These are phyloP conservation scores for Karalla daura DNA, from an alignment of 2,797 vertebrate species.

Conservation along the genomic window DNA sequence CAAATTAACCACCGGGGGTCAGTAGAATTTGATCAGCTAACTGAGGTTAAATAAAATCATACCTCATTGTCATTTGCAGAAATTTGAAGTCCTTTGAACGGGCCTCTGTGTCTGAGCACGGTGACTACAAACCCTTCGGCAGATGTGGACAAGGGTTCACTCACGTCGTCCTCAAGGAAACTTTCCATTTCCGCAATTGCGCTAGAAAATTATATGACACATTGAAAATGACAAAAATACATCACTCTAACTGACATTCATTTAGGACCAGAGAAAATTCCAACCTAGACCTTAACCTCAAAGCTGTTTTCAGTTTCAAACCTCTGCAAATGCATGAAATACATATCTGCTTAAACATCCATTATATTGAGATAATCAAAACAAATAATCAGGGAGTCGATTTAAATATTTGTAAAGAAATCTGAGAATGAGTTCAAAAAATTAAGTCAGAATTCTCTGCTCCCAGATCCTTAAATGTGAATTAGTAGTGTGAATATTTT, in stretches of 20 bases:
- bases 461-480: too few relatives aligned
- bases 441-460: too few relatives aligned
- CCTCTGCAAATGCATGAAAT: too few relatives aligned
- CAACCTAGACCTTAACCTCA: too few relatives aligned
- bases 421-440: too few relatives aligned
- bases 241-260: neutral
- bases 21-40: neutral
- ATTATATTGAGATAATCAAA: too few relatives aligned
- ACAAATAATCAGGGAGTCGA: too few relatives aligned
- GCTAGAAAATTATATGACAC: too few relatives aligned
- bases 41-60: neutral
- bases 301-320: neutral
- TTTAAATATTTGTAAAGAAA: too few relatives aligned
- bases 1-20: too few relatives aligned
- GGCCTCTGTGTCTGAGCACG: neutral
- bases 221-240: slow-evolving; percentile 11
- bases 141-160: rapidly evolving
- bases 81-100: slow-evolving; percentile 26
- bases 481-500: too few relatives aligned
- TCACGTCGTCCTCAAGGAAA: neutral
- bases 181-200: neutral
- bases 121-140: rapidly evolving
- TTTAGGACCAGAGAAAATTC: too few relatives aligned
- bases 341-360: neutral
- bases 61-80: slow-evolving; percentile 40